Evolutionary conservation across 2,888 invertebrate genomes (phyloP).

Genomic region (Molorchus minor): DNA sequence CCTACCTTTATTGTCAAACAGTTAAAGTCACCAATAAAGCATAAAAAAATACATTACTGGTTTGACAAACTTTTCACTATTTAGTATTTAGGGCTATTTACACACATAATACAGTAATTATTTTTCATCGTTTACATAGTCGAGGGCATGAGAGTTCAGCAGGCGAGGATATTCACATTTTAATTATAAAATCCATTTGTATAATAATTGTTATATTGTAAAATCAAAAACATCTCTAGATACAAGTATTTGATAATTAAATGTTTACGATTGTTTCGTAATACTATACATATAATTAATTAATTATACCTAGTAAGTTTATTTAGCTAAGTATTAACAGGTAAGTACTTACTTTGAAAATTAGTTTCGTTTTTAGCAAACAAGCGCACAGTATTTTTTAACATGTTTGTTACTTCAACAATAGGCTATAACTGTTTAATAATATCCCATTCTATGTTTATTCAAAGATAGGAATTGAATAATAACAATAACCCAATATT

Average conservation of each 20-base stretch:
- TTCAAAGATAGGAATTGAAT: slow-evolving; percentile 4
- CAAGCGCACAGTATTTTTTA: slow-evolving; percentile 32
- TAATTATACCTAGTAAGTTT: background rate
- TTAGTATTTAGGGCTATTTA: no score
- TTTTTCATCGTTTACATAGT: no score
- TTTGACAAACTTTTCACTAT: no score
- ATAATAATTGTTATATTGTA: background rate
- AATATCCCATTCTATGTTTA: slow-evolving; percentile 3
- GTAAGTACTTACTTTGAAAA: slow-evolving; percentile 37
- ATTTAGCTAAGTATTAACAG: background rate
- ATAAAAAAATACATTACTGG: no score
- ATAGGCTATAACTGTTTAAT: background rate
- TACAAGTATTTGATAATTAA: background rate
- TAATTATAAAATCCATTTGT: no score
- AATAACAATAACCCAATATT: background rate
- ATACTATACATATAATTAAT: background rate
- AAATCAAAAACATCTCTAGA: background rate
- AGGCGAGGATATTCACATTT: no score
- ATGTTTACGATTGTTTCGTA: background rate
- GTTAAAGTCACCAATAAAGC: no score
- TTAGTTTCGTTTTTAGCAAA: slow-evolving; percentile 32
- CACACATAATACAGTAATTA: no score
- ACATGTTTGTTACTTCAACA: slow-evolving; percentile 32
- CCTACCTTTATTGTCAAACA: no score
- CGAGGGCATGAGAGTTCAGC: no score